A percentile compares a stretch with the other conserved stretches of the same genome.
Conservation (phyloP, 2,797 vertebrate species). For the Rhynchonycteris naso region DNA sequence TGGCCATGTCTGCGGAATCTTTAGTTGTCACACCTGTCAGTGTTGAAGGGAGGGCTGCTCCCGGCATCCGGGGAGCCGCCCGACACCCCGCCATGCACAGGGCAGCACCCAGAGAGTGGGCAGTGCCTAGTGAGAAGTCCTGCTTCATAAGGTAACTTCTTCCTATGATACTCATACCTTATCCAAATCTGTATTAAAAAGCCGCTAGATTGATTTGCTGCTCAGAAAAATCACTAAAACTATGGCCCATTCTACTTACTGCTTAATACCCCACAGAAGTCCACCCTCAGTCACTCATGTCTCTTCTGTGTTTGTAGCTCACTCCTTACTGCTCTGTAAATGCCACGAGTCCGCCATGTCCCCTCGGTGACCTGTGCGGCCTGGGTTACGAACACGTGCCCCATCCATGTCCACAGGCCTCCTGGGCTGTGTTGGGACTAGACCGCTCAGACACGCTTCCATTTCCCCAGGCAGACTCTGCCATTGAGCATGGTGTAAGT, state of each 20-base stretch:
- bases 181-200: not conserved
- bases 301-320: not conserved
- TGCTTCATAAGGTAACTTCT: not conserved
- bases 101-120: not conserved
- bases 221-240: not conserved
- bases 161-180: not conserved
- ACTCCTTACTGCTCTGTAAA: not conserved
- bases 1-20: not conserved
- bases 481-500: not conserved
- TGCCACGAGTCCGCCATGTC: fast-evolving
- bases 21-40: not conserved
- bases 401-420: not conserved
- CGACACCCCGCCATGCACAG: not conserved
- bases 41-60: not conserved
- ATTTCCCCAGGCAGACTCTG: fast-evolving
- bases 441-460: not conserved
- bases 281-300: not conserved
- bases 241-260: not conserved
- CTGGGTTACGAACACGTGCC: fast-evolving
- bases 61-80: not conserved
- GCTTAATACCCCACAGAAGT: not conserved
- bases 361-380: not conserved
- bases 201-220: not conserved
- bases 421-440: fast-evolving
- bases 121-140: not conserved